These are phyloP conservation scores for Sciurus vulgaris DNA, from an alignment of 2,797 vertebrate genomes.

Conservation along the genomic window DNA sequence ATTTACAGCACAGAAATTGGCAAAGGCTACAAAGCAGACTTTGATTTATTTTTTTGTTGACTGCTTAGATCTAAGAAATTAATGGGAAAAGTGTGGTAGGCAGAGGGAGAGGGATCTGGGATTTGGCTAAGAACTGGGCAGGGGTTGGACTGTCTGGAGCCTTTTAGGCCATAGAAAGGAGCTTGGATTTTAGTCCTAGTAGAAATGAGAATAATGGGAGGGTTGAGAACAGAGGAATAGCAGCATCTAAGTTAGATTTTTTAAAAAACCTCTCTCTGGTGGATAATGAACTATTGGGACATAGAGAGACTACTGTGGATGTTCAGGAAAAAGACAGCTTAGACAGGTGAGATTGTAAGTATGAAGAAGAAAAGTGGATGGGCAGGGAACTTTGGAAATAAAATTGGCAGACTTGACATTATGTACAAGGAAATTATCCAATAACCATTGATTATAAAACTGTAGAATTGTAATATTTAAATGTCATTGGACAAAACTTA, in stretches of 20 bases:
- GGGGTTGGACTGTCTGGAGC: background rate
- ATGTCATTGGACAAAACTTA: slow-evolving; percentile 33
- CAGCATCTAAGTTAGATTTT: background rate
- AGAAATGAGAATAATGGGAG: background rate
- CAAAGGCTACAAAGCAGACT: background rate
- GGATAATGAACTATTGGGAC: background rate
- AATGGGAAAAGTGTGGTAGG: background rate
- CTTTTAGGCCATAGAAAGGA: background rate
- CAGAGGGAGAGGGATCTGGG: background rate
- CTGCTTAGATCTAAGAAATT: background rate
- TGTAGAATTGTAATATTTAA: slow-evolving; percentile 68
- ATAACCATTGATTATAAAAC: slow-evolving; percentile 47
- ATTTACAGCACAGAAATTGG: slow-evolving; percentile 1
- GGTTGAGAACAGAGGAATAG: background rate
- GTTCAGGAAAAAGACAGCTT: background rate
- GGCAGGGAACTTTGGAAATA: background rate
- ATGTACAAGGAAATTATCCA: background rate
- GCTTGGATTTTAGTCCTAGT: background rate
- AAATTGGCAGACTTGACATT: background rate
- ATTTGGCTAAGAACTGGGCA: background rate
- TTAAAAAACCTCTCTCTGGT: background rate
- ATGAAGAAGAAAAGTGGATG: background rate
- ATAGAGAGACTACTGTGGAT: background rate
- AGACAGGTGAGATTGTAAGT: background rate
- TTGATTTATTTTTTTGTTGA: background rate